Conservation (phyloP, 1,140 invertebrate species). For the Drosophila neocordata region DNA sequence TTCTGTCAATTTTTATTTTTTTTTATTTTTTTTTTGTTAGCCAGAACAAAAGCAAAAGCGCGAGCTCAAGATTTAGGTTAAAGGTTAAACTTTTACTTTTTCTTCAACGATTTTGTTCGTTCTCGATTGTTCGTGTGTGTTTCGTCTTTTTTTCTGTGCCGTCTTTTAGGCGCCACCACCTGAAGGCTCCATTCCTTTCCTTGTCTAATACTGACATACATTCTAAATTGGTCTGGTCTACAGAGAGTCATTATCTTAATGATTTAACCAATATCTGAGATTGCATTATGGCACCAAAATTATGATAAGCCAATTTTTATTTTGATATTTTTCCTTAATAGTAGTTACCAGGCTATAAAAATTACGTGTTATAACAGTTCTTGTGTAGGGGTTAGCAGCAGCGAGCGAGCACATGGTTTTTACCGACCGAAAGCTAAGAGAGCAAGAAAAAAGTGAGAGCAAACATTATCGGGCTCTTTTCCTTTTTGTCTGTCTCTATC, state of each 20-base stretch:
- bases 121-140: conserved; percentile 6
- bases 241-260: conserved; percentile 41
- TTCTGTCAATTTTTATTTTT: conserved; percentile 16
- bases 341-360: conserved; percentile 50
- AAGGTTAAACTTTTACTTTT: conserved; percentile 80
- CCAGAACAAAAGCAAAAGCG: conserved; percentile 5
- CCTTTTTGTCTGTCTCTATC: background rate
- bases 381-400: conserved; percentile 32
- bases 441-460: conserved; percentile 1
- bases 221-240: conserved; percentile 38
- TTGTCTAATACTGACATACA: background rate
- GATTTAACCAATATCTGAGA: conserved; percentile 34
- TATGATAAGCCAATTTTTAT: conserved; percentile 1
- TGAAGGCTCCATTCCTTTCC: background rate
- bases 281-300: conserved; percentile 20
- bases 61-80: conserved; percentile 64
- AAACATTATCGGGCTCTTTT: background rate
- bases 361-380: conserved; percentile 56
- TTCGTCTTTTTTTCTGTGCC: conserved; percentile 51
- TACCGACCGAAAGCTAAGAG: background rate
- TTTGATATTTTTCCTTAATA: background rate
- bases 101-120: conserved; percentile 9
- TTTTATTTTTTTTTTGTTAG: background rate
- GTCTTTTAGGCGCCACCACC: conserved; percentile 68
- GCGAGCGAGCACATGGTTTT: background rate